Base-by-base conservation (phyloP, 1,140 invertebrate species). In the Helicoverpa zea region DNA sequence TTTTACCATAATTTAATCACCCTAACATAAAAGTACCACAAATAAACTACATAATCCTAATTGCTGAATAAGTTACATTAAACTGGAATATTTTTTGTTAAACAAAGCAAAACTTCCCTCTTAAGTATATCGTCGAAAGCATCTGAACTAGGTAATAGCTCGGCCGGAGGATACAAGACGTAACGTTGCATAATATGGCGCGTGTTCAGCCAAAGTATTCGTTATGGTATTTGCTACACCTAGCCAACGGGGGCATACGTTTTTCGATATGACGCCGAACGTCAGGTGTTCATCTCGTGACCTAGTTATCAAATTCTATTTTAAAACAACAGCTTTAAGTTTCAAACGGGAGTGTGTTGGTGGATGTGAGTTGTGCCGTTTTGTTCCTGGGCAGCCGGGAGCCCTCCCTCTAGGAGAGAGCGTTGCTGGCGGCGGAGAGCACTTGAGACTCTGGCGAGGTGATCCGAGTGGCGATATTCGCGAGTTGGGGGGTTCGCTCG, bases 181-280 rank as follows among this genome's bases (percentile, higher is more conserved):
- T 91, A 93, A 90, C 87, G 89, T 94, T 93, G 92, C 92, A 94
- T 94, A 94, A 93, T 93, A 93, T 91, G 90, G 86, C 90, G 92
- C 90, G 92, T 90, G 90, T 92, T 93, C 92, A 90, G 90, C 91
- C 90, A 93, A 94, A 94, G 91, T 94, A 94, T 94, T 94, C 92
- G 92, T 94, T 93, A 93, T 93, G 92, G 93, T 93, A 94, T 94
- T 94, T 94, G 92, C 91, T 92, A 92, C 92, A 94, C 92, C 91
- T 94, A 94, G 92, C 92, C 90, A 94, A 93, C 91, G 87, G 89
- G 88, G 90, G 92, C 93, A 94, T 94, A 94, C 92, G 92, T 93
- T 94, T 91, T 92, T 89, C 89, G 89, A 94, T 90, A 92, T 94
- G 92, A 93, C 89, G 92, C 87, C 90, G 89, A 93, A 93, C 91